Evolutionary conservation across 2,888 invertebrate species (phyloP).

Genomic region (Lomographa bimaculata): DNA sequence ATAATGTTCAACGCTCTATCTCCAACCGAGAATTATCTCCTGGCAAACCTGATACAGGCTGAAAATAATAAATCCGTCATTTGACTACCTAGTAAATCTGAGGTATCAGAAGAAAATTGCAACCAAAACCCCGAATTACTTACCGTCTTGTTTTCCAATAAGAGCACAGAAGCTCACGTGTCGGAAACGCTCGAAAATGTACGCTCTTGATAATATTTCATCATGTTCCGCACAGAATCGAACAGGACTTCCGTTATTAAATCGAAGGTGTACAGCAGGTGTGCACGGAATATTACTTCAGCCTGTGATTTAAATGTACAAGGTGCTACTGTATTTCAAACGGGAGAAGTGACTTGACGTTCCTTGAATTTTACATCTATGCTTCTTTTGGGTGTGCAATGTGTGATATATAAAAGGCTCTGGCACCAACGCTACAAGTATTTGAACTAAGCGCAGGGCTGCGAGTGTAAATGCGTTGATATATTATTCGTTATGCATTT

Average conservation of each 20-base stretch:
- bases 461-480: too few relatives aligned
- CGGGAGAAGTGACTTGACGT: not conserved
- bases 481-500: too few relatives aligned
- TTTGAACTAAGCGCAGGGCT: too few relatives aligned
- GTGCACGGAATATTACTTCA: constrained; percentile 54
- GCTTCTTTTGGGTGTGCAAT: too few relatives aligned
- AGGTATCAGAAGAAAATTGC: not conserved
- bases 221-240: constrained; percentile 47
- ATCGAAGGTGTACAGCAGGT: constrained; percentile 67
- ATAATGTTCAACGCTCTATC: too few relatives aligned
- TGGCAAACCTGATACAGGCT: too few relatives aligned
- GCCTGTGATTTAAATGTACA: constrained; percentile 35
- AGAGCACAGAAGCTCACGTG: constrained; percentile 25
- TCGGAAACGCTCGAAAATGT: constrained; percentile 24
- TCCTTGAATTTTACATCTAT: too few relatives aligned
- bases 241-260: constrained; percentile 71
- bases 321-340: constrained; percentile 3
- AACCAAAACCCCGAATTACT: constrained; percentile 3
- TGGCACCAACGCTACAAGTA: too few relatives aligned
- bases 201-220: constrained; percentile 33
- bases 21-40: too few relatives aligned
- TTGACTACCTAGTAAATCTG: too few relatives aligned
- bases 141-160: constrained; percentile 27
- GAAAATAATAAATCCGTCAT: too few relatives aligned
- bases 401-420: too few relatives aligned